Base-by-base conservation (phyloP, 2,797 vertebrate genomes). In the Tragopan temminckii region DNA sequence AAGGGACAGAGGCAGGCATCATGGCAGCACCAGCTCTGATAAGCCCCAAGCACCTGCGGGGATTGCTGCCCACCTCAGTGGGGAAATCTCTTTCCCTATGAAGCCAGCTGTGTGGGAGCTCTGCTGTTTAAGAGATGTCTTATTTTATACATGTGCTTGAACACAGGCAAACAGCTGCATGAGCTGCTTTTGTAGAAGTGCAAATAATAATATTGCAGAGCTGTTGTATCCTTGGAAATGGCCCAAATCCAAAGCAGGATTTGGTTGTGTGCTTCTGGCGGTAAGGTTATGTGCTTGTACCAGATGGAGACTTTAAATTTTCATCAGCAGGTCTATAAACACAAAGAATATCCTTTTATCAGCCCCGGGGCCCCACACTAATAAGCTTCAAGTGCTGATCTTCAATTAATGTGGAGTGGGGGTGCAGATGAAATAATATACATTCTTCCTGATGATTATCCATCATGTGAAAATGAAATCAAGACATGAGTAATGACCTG, bases 241-340 rank as follows among this genome's bases (percentile, higher is more conserved):
- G 79, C 68, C 76, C 50, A 55, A 7, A 45, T 40, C 59, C 88
- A 93, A 82, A 85, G 79, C 78, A 90, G 76, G 80, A 15, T 72
- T 82, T 80, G 48, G 18, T 62, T 75, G 6, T 79, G 18, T 80
- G 92, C 94, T 92, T 94, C 9, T 0, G 77, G 92, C 23, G 1
- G 25, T 66, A 14, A n/a, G 53, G 72, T 66, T 89, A 19, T 68
- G 59, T 78, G 59, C 75, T 42, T 72, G 31, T 40, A 71, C 90
- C 81, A 96, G 66, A 89, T 95, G 95, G 85, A 89, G 87, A 71
- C 84, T 94, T 95, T 72, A 95, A 94, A 95, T 92, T 95, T 95
- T 95, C 67, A 96, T 94, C 79, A 92, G 72, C 52, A 42, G 81
- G 63, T 90, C 89, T 88, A 91, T 87, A 89, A 95, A 84, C 58